phyloP scores from a whole-genome alignment of 2,797 vertebrate species.

The Alectoris magna region DNA sequence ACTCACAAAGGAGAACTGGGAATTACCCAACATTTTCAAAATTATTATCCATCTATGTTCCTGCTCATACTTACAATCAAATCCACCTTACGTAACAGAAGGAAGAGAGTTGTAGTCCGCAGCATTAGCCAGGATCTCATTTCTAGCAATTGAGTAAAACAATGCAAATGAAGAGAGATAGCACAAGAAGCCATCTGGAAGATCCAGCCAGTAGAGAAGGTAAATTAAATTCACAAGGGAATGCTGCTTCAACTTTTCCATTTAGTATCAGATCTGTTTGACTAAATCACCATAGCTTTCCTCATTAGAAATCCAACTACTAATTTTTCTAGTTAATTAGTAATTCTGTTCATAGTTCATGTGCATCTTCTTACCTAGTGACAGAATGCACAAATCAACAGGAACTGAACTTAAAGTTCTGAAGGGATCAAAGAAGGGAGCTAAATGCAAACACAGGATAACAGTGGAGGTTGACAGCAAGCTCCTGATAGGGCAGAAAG shows the following conservation, averaged over 20 bases:
- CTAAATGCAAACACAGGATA: not conserved
- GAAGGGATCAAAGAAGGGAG: not conserved
- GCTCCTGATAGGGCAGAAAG: not conserved
- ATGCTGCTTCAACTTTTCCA: not conserved
- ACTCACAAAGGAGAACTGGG: not conserved
- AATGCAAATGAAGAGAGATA: not conserved
- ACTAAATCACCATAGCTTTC: not conserved
- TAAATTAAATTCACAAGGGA: not conserved
- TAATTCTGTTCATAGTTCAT: not conserved
- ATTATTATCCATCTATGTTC: not conserved
- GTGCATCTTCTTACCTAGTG: not conserved
- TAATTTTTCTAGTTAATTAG: not conserved
- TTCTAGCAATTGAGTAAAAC: not conserved
- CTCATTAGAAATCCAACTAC: not conserved
- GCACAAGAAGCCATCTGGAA: not conserved
- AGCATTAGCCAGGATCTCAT: not conserved
- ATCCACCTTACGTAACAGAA: not conserved
- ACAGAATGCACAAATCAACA: not conserved
- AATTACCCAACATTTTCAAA: slow-evolving; percentile 25
- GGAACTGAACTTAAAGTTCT: not conserved
- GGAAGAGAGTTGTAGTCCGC: not conserved
- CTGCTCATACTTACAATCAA: not conserved
- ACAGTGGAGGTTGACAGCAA: not conserved
- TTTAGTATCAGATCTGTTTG: not conserved
- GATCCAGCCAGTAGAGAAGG: not conserved